These are phyloP conservation scores for Okapia johnstoni DNA, from an alignment of 2,113 vertebrate genomes.

Conservation along the genomic window DNA sequence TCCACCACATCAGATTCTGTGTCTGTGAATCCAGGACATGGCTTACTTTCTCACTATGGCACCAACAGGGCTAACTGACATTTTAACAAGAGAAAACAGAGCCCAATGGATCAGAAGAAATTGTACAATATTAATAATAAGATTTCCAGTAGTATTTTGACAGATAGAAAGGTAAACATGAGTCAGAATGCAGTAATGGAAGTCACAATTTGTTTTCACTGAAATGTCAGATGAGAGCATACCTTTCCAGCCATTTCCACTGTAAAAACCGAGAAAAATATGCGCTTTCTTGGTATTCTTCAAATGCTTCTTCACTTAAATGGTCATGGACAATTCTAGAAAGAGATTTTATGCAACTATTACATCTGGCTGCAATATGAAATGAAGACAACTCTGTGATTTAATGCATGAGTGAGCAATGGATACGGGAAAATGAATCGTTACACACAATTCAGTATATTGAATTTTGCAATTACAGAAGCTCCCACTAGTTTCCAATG, in stretches of 20 bases:
- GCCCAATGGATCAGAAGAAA: not conserved
- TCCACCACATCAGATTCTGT: accelerated
- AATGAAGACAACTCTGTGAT: not conserved
- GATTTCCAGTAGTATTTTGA: not conserved
- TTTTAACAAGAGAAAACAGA: not conserved
- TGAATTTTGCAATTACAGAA: not conserved
- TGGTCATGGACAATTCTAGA: slow-evolving; percentile 89
- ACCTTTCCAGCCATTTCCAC: slow-evolving; percentile 98
- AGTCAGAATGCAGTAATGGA: not conserved
- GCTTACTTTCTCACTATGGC: not conserved
- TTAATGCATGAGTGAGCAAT: no score
- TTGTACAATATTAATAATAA: not conserved
- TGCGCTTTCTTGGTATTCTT: slow-evolving; percentile 89
- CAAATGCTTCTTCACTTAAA: slow-evolving; percentile 90
- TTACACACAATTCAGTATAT: not conserved
- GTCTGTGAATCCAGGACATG: not conserved
- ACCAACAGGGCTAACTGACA: not conserved
- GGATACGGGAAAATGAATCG: not conserved
- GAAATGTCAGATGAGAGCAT: slow-evolving; percentile 66
- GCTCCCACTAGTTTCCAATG: not conserved
- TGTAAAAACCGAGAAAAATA: slow-evolving; percentile 94
- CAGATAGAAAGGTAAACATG: not conserved
- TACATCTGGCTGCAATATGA: not conserved
- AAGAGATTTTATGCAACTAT: slow-evolving; percentile 49
- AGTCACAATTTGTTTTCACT: not conserved